phyloP scores from a whole-genome alignment of 2,797 vertebrate genomes.

The Hydrolagus colliei region DNA sequence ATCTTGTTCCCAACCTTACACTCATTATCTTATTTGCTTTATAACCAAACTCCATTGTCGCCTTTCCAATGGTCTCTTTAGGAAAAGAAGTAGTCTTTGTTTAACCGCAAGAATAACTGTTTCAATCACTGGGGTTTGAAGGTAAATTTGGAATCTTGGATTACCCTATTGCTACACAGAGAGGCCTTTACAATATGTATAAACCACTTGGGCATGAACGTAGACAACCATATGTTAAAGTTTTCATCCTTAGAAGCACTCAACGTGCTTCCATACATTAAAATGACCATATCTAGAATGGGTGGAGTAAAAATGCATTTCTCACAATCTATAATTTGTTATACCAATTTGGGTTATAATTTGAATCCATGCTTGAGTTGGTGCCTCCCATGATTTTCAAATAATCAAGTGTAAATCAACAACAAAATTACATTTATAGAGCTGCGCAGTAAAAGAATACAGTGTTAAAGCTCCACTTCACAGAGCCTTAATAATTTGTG shows the following conservation, averaged over 20 bases:
- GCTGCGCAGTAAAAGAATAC: background rate
- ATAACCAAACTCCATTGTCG: background rate
- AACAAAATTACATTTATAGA: too few relatives aligned
- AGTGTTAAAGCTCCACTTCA: background rate
- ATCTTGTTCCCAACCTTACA: background rate
- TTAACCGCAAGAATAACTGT: background rate
- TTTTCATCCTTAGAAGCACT: background rate
- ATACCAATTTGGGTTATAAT: background rate
- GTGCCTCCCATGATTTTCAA: background rate
- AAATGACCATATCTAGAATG: background rate
- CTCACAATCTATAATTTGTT: background rate
- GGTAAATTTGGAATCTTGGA: background rate
- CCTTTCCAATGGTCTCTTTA: background rate
- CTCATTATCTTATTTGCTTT: background rate
- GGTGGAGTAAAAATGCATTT: conserved; percentile 5
- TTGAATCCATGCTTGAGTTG: background rate
- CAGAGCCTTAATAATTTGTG: conserved; percentile 17
- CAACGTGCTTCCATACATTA: background rate
- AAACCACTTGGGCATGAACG: background rate
- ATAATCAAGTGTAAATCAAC: background rate
- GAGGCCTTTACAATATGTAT: background rate
- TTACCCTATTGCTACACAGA: background rate
- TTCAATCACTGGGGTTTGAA: background rate
- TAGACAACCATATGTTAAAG: background rate
- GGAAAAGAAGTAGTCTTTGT: background rate